Conservation (phyloP, 1,140 invertebrate species). For the Protaetia brevitarsis region DNA sequence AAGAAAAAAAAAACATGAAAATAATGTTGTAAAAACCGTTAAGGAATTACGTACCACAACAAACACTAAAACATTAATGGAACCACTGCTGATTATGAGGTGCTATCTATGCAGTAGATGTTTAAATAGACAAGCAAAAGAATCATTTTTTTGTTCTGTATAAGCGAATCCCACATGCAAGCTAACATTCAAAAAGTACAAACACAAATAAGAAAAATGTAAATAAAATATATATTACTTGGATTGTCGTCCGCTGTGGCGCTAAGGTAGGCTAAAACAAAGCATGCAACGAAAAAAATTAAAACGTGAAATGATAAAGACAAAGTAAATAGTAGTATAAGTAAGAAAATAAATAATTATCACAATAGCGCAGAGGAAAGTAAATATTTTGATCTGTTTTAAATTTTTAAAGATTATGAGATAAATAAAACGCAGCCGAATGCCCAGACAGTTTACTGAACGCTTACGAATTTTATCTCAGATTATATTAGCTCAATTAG, state of each 20-base stretch:
- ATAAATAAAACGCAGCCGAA: not conserved
- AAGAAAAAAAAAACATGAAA: too few species aligned
- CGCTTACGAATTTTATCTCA: too few species aligned
- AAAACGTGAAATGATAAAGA: conserved; percentile 19
- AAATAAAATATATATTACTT: conserved; percentile 38
- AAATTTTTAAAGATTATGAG: not conserved
- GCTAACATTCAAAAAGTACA: not conserved
- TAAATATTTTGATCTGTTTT: not conserved
- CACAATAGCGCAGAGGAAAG: not conserved
- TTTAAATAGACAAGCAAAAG: not conserved
- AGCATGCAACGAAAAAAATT: conserved; percentile 39
- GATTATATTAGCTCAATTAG: too few species aligned
- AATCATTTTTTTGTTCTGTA: not conserved
- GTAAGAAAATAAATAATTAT: conserved; percentile 7
- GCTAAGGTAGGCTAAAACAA: conserved; percentile 45
- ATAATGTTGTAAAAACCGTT: too few species aligned
- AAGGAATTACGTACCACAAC: too few species aligned
- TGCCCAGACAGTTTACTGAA: too few species aligned
- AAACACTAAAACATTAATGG: too few species aligned
- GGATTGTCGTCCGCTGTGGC: conserved; percentile 39
- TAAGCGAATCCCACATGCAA: not conserved
- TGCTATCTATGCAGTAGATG: too few species aligned
- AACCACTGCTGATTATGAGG: too few species aligned
- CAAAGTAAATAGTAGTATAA: conserved; percentile 9
- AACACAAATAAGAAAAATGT: not conserved